Evolutionary conservation across 2,797 vertebrate genomes (phyloP), one percentile per base, ranked within the genome.

Genomic region (Chaenodraco wilsoni): DNA sequence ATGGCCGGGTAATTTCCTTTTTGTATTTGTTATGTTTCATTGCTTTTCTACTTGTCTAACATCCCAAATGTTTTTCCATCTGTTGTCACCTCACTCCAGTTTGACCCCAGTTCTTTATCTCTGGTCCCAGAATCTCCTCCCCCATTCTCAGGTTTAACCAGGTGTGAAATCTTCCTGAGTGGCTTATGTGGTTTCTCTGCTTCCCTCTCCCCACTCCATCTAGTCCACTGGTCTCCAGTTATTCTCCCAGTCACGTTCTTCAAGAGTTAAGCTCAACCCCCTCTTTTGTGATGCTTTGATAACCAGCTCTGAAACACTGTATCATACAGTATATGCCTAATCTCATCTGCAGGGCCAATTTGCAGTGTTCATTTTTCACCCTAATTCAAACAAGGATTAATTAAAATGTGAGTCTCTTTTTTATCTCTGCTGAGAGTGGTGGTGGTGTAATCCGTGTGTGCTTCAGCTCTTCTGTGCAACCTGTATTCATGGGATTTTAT

Each of bases 351-450:
- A 69, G 49, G 43, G 70, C 80, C 55, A 83, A 74, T 65, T 81
- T 67, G 21, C 52, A 63, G 81, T 71, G 83, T 90, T 84, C 33
- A 93, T 92, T 88, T 88, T 85, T 88, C 82, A 86, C 77, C 76
- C 79, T 84, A 90, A 93, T 87, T 92, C 84, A 90, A 93, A 94
- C 79, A 83, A 83, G 82, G 87, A 92, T 91, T 87, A 84, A 93
- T 93, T 92, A 87, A 89, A 92, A 81, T 59, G 83, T 7, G 58
- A 82, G 71, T 74, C 80, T 88, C 76, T 72, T 58, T 74, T 51
- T 19, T 11, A 64, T 67, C 59, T 74, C 70, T 2, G 27, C 78
- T 81, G 71, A 73, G 76, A 76, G 46, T 65, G 44, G 66, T 50
- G 4, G 48, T 54, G 14, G 67, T 69, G 57, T 84, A 87, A 92